Conservation (phyloP, 1,140 invertebrate species). For the Leptinotarsa texana region DNA sequence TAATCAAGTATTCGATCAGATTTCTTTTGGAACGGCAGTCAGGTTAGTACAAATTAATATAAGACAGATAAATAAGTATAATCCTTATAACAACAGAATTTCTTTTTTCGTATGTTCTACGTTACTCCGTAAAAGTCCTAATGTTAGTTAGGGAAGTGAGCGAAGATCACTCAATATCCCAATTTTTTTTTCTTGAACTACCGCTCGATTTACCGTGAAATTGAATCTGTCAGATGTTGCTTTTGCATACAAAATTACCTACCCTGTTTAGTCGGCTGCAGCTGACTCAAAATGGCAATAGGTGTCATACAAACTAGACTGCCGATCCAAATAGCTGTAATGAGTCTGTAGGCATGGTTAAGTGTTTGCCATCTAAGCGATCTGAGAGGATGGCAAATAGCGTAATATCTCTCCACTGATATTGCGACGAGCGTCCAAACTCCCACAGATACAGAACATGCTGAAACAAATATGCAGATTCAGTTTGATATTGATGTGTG, state of each 20-base stretch:
- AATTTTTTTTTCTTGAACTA: too few species aligned
- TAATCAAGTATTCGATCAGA: too few species aligned
- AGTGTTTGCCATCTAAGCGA: constrained; percentile 69
- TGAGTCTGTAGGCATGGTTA: constrained; percentile 67
- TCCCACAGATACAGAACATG: constrained; percentile 66
- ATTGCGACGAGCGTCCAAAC: constrained; percentile 72
- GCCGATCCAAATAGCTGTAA: constrained; percentile 59
- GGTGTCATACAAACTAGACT: constrained; percentile 65
- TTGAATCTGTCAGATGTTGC: background rate
- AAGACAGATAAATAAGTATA: too few species aligned
- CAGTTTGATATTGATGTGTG: too few species aligned
- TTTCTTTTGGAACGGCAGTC: too few species aligned
- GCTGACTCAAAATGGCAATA: constrained; percentile 66
- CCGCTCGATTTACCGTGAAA: background rate
- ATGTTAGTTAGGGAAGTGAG: too few species aligned
- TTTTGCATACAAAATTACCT: constrained; percentile 30
- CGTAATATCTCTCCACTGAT: constrained; percentile 71
- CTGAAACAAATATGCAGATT: constrained; percentile 55
- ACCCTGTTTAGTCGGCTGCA: constrained; percentile 64
- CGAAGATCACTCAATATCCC: too few species aligned
- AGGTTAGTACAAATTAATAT: too few species aligned
- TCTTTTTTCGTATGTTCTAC: too few species aligned
- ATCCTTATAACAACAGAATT: too few species aligned
- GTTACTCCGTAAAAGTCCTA: too few species aligned
- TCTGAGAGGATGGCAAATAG: constrained; percentile 70